A percentile compares a stretch with the other conserved stretches of the same genome.
Evolutionary conservation across 2,888 invertebrate species (phyloP).

Genomic region (Hetaerina titia): DNA sequence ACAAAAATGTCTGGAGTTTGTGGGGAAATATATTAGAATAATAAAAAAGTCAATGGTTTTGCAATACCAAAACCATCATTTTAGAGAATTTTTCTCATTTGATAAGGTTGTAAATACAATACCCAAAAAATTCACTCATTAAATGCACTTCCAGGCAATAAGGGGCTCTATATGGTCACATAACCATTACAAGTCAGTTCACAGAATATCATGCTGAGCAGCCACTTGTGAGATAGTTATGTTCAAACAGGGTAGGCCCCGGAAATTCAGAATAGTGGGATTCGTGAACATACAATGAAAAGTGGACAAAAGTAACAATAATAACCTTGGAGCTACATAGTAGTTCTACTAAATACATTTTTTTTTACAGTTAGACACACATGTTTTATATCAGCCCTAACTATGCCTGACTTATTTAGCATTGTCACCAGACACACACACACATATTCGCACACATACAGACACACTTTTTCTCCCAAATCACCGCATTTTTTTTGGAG

Average conservation of each 20-base stretch:
- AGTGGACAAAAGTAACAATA: constrained; percentile 44
- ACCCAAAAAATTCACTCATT: constrained; percentile 41
- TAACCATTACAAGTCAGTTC: constrained; percentile 43
- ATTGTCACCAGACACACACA: constrained; percentile 5
- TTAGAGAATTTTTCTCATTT: constrained; percentile 39
- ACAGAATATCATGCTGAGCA: constrained; percentile 42
- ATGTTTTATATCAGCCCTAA: constrained; percentile 64
- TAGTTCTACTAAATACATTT: constrained; percentile 68
- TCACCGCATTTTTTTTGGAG: constrained; percentile 38
- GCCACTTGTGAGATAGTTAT: not conserved
- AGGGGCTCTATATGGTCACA: constrained; percentile 22
- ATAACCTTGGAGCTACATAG: constrained; percentile 68
- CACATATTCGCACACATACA: not conserved
- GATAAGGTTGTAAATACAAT: constrained; percentile 22
- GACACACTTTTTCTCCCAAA: not conserved
- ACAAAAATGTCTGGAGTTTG: constrained; percentile 39
- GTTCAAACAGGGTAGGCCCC: not conserved
- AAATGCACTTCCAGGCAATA: constrained; percentile 58
- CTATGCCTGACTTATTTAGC: constrained; percentile 52
- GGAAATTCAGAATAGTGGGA: constrained; percentile 40
- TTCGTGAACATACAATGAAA: constrained; percentile 24
- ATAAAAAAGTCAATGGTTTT: constrained; percentile 43
- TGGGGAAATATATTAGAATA: constrained; percentile 30
- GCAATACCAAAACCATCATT: constrained; percentile 34
- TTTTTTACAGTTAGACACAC: constrained; percentile 60